Evolutionary conservation across 1,140 invertebrate genomes (phyloP), one percentile per base, ranked within the genome.

Genomic region (Wasmannia auropunctata): DNA sequence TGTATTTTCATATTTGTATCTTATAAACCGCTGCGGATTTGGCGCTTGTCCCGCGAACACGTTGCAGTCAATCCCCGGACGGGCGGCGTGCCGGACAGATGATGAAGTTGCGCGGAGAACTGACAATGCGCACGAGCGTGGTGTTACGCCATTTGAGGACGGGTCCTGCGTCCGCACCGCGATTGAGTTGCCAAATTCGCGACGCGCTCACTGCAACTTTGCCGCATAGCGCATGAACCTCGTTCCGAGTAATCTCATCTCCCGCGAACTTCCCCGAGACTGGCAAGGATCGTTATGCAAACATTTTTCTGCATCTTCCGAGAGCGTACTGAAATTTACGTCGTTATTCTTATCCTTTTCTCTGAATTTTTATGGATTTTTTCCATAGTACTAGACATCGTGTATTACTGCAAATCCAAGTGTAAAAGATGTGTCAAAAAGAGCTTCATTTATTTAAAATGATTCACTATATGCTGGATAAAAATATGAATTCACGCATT

Each of bases 151-250:
- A 28, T 67, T 62, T 37, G 37, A 37, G 49, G n/a, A 46, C 51
- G n/a, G n/a, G n/a, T 10, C 28, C 34, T n/a, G 54, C 60, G 63
- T 67, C 63, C 28, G 62, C 77, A 28, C 3, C 77, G 77, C 22
- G 46, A 34, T 43, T 51, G 65, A 72, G 25, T 43, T 74, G 81
- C 81, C 81, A 85, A 85, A 85, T 62, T 46, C 34, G 40, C 56
- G 28, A 77, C 34, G 46, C 34, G 70, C 70, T 84, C 37, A 25
- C n/a, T n/a, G n/a, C 49, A 75, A 72, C 65, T 81, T 72, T 81
- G 54, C 49, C 43, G 25, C 58, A 51, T 63, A 74, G 28, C 69
- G 51, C 56, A n/a, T 63, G 43, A 76, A 63, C 54, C 81, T 85
- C 54, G 70, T 84, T 34, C 25, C 81, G 22, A 16, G 49, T 81